A percentile compares a stretch with the other conserved stretches of the same genome.
Evolutionary conservation across 2,888 invertebrate species (phyloP).

Genomic region (Epinotia bilunana): DNA sequence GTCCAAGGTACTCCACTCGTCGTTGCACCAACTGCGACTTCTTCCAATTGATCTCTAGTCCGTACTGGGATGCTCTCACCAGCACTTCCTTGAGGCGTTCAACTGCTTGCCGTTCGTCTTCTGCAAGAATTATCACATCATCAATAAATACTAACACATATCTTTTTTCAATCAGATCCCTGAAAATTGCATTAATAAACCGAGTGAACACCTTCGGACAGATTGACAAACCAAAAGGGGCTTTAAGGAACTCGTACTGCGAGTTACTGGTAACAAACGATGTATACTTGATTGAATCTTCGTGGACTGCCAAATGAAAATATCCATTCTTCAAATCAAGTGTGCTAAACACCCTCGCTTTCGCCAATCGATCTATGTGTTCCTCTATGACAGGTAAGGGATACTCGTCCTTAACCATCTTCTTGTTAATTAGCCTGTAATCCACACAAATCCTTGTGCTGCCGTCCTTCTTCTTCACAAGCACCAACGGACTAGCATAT

Average conservation of each 20-base stretch:
- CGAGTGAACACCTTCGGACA: neutral
- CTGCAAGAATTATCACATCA: conserved; percentile 9
- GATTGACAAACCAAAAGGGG: neutral
- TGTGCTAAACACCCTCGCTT: conserved; percentile 2
- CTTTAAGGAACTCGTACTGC: neutral
- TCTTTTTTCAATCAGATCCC: conserved; percentile 3
- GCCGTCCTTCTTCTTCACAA: conserved; percentile 9
- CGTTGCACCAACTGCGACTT: conserved; percentile 1
- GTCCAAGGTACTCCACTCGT: neutral
- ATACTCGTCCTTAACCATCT: conserved; percentile 5
- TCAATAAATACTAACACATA: conserved; percentile 17
- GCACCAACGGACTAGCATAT: conserved; percentile 20
- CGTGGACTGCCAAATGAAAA: neutral
- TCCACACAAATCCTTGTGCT: conserved; percentile 13
- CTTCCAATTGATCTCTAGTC: neutral
- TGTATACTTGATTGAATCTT: neutral
- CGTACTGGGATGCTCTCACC: conserved; percentile 1
- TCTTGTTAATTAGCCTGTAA: conserved; percentile 6
- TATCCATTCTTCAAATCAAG: neutral
- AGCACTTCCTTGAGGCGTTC: conserved; percentile 4
- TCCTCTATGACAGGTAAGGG: conserved; percentile 3
- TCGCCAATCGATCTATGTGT: neutral
- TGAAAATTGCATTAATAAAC: conserved; percentile 10
- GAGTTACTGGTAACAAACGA: neutral
- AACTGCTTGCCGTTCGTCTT: conserved; percentile 2